phyloP scores from a whole-genome alignment of 2,888 invertebrate species.

The Mythimna loreyi region DNA sequence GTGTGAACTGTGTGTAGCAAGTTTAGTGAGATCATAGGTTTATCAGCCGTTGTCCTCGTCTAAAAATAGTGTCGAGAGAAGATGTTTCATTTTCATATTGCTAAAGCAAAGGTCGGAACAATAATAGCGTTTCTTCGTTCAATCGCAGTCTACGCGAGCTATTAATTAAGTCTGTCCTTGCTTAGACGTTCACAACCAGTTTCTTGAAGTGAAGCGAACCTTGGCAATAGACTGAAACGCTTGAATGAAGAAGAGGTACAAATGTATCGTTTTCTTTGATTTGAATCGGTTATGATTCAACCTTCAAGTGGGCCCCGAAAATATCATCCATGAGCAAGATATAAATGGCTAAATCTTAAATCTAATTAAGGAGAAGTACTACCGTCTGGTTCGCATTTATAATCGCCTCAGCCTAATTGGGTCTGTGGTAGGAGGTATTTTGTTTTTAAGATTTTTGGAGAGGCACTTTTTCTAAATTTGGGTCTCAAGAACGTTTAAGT shows the following conservation, averaged over 20 bases:
- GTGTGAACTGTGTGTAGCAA: conserved; percentile 2
- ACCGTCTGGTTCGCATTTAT: conserved; percentile 38
- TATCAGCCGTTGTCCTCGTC: conserved; percentile 55
- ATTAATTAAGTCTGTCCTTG: conserved; percentile 54
- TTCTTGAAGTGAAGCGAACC: conserved; percentile 50
- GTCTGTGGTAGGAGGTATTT: conserved; percentile 35
- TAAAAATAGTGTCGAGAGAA: conserved; percentile 33
- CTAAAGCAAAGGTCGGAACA: conserved; percentile 20
- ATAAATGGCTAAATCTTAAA: conserved; percentile 62
- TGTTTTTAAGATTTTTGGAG: conserved; percentile 30
- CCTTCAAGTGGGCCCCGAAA: conserved; percentile 47
- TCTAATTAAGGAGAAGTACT: conserved; percentile 67
- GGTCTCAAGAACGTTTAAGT: conserved; percentile 14
- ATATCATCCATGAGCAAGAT: conserved; percentile 35
- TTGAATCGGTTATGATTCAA: conserved; percentile 35
- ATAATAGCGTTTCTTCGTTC: conserved; percentile 38
- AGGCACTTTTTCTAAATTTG: conserved; percentile 29
- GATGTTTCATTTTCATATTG: conserved; percentile 29
- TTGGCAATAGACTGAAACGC: conserved; percentile 50
- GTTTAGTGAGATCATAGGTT: conserved; percentile 26
- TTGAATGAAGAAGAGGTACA: conserved; percentile 47
- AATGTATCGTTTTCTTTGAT: conserved; percentile 30
- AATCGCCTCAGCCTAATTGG: conserved; percentile 50
- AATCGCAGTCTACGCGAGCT: conserved; percentile 28
- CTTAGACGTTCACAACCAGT: conserved; percentile 53